Conservation (phyloP, 92 coral and sea anemone species). For the Actinostola sp. region DNA sequence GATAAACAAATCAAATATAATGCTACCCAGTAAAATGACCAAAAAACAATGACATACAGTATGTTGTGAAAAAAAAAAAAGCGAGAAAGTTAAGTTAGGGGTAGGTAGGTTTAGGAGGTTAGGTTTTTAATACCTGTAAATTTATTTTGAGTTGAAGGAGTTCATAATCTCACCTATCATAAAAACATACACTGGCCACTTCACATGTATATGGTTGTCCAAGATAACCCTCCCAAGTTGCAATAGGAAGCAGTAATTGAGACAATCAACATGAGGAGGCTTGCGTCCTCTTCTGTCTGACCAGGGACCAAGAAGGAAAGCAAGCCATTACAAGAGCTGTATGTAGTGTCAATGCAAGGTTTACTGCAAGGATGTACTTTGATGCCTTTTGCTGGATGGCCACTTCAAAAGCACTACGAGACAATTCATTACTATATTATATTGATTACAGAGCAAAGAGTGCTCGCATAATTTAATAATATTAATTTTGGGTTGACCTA, state of each 20-base stretch:
- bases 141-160: too few species aligned
- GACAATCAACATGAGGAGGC: slow-evolving; percentile 69
- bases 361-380: slow-evolving; percentile 63
- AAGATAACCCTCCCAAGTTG: slow-evolving; percentile 56
- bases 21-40: too few species aligned
- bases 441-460: too few species aligned
- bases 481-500: too few species aligned
- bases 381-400: slow-evolving; percentile 70
- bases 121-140: too few species aligned
- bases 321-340: slow-evolving; percentile 82
- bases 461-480: too few species aligned
- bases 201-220: slow-evolving; percentile 66
- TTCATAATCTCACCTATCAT: slow-evolving; percentile 69
- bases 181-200: slow-evolving; percentile 74
- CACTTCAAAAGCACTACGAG: slow-evolving; percentile 6
- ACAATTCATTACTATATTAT: too few species aligned
- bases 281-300: slow-evolving; percentile 90
- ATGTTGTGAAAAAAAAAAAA: too few species aligned
- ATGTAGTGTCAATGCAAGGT: slow-evolving; percentile 73
- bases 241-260: slow-evolving; percentile 64
- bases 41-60: too few species aligned
- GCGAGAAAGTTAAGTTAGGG: too few species aligned
- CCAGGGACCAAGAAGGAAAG: slow-evolving; percentile 80
- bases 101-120: too few species aligned
- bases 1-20: too few species aligned